Evolutionary conservation across 2,797 vertebrate species (phyloP).

Genomic region (Schizopygopsis pylzovi): DNA sequence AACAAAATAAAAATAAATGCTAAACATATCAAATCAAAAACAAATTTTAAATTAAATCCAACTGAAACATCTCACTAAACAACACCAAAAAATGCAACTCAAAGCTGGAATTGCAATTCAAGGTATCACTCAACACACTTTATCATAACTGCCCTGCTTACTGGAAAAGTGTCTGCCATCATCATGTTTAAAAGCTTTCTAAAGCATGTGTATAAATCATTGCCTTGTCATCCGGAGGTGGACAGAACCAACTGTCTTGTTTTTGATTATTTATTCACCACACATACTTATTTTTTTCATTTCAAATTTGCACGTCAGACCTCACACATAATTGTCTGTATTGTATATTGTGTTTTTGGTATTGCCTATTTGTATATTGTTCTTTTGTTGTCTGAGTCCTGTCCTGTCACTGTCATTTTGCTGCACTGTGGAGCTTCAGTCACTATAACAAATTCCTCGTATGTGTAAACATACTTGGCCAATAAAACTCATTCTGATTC

Average conservation of each 20-base stretch:
- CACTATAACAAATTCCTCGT: too few relatives aligned
- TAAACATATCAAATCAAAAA: background rate
- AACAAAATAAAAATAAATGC: background rate
- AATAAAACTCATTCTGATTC: too few relatives aligned
- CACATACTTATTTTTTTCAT: too few relatives aligned
- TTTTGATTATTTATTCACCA: too few relatives aligned
- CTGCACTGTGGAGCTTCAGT: too few relatives aligned
- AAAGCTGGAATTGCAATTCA: background rate
- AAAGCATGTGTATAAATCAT: slow-evolving; percentile 22
- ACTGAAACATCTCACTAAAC: background rate
- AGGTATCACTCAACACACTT: slow-evolving; percentile 23
- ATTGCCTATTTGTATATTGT: too few relatives aligned
- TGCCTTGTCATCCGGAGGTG: slow-evolving; percentile 18
- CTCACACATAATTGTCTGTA: too few relatives aligned
- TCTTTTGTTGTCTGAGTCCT: too few relatives aligned
- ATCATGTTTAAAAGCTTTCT: slow-evolving; percentile 25
- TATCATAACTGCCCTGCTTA: slow-evolving; percentile 1
- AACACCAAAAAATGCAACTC: background rate
- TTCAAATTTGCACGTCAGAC: too few relatives aligned
- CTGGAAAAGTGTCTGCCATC: slow-evolving; percentile 24
- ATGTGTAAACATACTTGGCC: too few relatives aligned
- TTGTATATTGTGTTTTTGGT: too few relatives aligned
- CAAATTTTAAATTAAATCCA: background rate
- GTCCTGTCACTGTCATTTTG: too few relatives aligned
- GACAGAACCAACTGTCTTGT: background rate